Evolutionary conservation across 2,888 invertebrate species (phyloP).

Genomic region (Leucozona laternaria): DNA sequence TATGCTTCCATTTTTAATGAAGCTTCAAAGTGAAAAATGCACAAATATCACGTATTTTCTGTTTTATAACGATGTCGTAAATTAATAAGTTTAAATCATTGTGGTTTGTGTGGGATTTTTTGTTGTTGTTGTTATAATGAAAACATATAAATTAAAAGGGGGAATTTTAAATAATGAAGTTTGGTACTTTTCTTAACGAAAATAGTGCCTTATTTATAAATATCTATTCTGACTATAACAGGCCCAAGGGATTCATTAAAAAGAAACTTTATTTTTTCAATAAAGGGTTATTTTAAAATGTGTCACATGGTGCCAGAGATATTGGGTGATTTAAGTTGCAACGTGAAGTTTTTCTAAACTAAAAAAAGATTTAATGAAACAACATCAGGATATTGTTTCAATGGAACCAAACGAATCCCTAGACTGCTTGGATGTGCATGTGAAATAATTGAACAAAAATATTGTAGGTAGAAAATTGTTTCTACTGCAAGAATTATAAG

Average conservation of each 20-base stretch:
- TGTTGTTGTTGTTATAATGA: slow-evolving; percentile 1
- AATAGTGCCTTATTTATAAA: background rate
- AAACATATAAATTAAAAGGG: background rate
- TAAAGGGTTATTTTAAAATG: background rate
- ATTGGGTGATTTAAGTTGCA: too few relatives aligned
- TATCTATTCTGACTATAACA: background rate
- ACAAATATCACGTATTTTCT: slow-evolving; percentile 64
- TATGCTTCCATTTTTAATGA: slow-evolving; percentile 26
- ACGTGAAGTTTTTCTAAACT: too few relatives aligned
- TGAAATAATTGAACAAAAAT: too few relatives aligned
- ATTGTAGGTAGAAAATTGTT: too few relatives aligned
- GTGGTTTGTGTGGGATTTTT: slow-evolving; percentile 27
- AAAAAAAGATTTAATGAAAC: too few relatives aligned
- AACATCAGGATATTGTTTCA: too few relatives aligned
- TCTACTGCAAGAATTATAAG: too few relatives aligned
- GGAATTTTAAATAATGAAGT: background rate
- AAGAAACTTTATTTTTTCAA: background rate
- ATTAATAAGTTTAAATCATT: slow-evolving; percentile 37
- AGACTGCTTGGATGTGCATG: too few relatives aligned
- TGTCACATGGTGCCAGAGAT: too few relatives aligned
- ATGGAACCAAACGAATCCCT: too few relatives aligned
- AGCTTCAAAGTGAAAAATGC: slow-evolving; percentile 46
- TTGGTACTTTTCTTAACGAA: background rate
- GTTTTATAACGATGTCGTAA: slow-evolving; percentile 38
- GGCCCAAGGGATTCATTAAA: background rate